These are phyloP conservation scores for Yasuhikotakia modesta DNA, from an alignment of 2,797 vertebrate genomes.

Conservation along the genomic window DNA sequence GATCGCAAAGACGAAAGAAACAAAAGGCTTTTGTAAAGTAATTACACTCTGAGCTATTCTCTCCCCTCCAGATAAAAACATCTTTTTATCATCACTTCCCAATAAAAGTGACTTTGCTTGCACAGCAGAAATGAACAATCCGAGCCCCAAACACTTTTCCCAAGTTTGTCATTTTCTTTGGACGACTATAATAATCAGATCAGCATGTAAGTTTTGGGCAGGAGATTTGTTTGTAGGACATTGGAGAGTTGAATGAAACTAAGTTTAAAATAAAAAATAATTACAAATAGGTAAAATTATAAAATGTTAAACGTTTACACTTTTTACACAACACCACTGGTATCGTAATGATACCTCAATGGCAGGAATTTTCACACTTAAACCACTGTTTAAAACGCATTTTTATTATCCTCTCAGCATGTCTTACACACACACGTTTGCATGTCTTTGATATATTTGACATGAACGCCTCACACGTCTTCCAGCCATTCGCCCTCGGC, in stretches of 20 bases:
- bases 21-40: slow-evolving; percentile 68
- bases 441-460: slow-evolving; percentile 39
- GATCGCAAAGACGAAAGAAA: slow-evolving; percentile 56
- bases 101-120: slow-evolving; percentile 55
- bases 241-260: no score
- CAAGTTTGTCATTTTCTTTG: not conserved
- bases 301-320: no score
- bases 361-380: not conserved
- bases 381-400: slow-evolving; percentile 4
- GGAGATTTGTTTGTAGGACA: no score
- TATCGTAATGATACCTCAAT: no score
- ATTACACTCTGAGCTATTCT: slow-evolving; percentile 64
- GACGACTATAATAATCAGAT: no score
- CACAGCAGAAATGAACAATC: slow-evolving; percentile 45
- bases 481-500: slow-evolving; percentile 41
- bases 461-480: slow-evolving; percentile 42
- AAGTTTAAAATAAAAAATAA: no score
- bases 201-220: no score
- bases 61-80: slow-evolving; percentile 43
- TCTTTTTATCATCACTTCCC: slow-evolving; percentile 56
- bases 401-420: slow-evolving; percentile 34
- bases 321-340: no score
- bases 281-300: no score
- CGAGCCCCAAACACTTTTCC: slow-evolving; percentile 31
- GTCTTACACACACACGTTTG: slow-evolving; percentile 19